phyloP scores from a whole-genome alignment of 2,797 vertebrate genomes.

The Alcedo quadribrachys region DNA sequence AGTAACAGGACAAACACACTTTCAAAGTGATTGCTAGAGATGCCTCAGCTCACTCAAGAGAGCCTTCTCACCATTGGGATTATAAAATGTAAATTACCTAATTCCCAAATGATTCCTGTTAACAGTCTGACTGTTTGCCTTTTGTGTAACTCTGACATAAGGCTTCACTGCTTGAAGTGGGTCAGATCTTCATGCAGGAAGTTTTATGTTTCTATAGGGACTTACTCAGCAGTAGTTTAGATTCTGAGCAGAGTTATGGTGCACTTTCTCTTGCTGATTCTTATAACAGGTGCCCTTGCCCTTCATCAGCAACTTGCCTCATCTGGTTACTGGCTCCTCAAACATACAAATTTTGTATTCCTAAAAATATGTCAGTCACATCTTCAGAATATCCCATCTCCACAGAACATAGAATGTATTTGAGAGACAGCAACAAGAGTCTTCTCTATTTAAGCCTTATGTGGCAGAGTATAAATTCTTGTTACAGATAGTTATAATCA shows the following conservation, averaged over 20 bases:
- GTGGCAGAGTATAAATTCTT: not conserved
- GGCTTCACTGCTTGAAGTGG: not conserved
- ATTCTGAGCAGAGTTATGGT: not conserved
- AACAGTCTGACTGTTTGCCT: not conserved
- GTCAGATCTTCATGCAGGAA: not conserved
- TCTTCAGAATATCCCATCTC: not conserved
- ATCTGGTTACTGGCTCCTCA: not conserved
- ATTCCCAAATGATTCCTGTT: not conserved
- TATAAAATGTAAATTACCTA: not conserved
- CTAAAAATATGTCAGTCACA: not conserved
- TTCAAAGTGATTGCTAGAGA: not conserved
- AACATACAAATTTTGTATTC: not conserved
- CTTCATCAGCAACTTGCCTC: not conserved
- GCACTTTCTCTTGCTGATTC: fast-evolving
- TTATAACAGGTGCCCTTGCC: not conserved
- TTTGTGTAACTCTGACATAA: not conserved
- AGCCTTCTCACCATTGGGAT: not conserved
- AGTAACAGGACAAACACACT: not conserved
- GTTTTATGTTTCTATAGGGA: not conserved
- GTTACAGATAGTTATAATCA: not conserved
- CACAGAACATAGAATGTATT: not conserved
- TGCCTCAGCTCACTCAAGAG: not conserved
- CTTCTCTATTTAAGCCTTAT: not conserved
- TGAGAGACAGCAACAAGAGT: not conserved
- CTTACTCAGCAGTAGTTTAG: not conserved